These are phyloP conservation scores for Nemurella pictetii DNA, from an alignment of 2,888 invertebrate genomes.

Conservation along the genomic window DNA sequence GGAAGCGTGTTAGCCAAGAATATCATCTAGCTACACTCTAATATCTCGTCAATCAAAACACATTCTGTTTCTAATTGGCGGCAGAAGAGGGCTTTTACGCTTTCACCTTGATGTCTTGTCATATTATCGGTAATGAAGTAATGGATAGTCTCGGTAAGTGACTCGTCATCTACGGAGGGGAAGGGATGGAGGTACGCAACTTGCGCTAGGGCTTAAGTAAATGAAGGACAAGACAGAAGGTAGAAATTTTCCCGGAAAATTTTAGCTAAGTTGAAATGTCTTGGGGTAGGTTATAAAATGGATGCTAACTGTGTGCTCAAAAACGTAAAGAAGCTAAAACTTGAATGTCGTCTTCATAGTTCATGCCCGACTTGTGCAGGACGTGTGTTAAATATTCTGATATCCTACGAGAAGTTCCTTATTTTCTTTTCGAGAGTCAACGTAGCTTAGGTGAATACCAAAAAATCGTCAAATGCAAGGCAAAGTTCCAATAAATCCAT, in stretches of 20 bases:
- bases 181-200: neutral
- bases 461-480: neutral
- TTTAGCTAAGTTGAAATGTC: neutral
- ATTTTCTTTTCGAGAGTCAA: neutral
- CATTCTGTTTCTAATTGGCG: neutral
- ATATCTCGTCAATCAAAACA: constrained; percentile 8
- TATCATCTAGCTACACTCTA: neutral
- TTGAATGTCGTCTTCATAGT: neutral
- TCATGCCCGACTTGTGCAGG: neutral
- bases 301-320: neutral
- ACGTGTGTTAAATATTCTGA: neutral
- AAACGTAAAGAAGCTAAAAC: neutral
- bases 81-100: neutral
- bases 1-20: neutral
- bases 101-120: constrained; percentile 13
- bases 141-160: constrained; percentile 22
- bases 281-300: neutral
- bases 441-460: neutral
- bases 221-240: neutral
- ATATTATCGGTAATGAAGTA: constrained; percentile 28
- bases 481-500: neutral
- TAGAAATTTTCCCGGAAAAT: neutral
- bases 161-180: neutral
- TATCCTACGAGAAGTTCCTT: neutral
- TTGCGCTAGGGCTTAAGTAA: neutral